Evolutionary conservation across 2,888 invertebrate species (phyloP).

Genomic region (Lasius fuliginosus): DNA sequence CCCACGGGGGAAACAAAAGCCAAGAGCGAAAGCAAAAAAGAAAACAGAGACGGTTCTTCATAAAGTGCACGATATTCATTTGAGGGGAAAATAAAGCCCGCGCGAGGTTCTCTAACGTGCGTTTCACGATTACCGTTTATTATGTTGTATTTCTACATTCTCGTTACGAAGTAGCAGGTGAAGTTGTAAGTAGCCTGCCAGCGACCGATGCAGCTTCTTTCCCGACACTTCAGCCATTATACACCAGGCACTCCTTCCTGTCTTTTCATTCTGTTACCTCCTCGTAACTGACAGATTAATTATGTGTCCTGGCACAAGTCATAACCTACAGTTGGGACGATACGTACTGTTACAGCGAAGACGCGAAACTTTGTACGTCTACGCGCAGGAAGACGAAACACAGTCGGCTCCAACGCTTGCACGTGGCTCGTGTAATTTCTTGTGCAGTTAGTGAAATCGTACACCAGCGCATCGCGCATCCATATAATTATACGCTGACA

Average conservation of each 20-base stretch:
- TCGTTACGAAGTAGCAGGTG: slow-evolving; percentile 29
- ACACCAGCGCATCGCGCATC: slow-evolving; percentile 5
- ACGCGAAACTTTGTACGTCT: slow-evolving; percentile 55
- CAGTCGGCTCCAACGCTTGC: slow-evolving; percentile 50
- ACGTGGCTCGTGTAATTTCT: slow-evolving; percentile 57
- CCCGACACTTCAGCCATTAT: slow-evolving; percentile 48
- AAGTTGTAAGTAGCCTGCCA: slow-evolving; percentile 48
- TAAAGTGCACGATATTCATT: slow-evolving; percentile 44
- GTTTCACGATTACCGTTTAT: slow-evolving; percentile 47
- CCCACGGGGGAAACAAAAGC: slow-evolving; percentile 42
- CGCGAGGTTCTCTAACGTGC: slow-evolving; percentile 28
- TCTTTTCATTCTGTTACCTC: slow-evolving; percentile 53
- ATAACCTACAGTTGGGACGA: slow-evolving; percentile 52
- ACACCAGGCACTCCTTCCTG: slow-evolving; percentile 34
- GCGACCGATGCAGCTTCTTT: slow-evolving; percentile 50
- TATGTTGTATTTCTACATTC: slow-evolving; percentile 44
- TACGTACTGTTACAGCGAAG: slow-evolving; percentile 49
- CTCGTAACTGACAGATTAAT: slow-evolving; percentile 77
- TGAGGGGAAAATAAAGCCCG: slow-evolving; percentile 26
- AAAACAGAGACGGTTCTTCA: slow-evolving; percentile 10
- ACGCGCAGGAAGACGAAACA: slow-evolving; percentile 41
- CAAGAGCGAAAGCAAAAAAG: neutral
- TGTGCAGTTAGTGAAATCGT: slow-evolving; percentile 41
- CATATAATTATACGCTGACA: slow-evolving; percentile 17
- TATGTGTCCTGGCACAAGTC: slow-evolving; percentile 69